Conservation (phyloP, 1,140 invertebrate species). For the Aphaenogaster ashmeadi region DNA sequence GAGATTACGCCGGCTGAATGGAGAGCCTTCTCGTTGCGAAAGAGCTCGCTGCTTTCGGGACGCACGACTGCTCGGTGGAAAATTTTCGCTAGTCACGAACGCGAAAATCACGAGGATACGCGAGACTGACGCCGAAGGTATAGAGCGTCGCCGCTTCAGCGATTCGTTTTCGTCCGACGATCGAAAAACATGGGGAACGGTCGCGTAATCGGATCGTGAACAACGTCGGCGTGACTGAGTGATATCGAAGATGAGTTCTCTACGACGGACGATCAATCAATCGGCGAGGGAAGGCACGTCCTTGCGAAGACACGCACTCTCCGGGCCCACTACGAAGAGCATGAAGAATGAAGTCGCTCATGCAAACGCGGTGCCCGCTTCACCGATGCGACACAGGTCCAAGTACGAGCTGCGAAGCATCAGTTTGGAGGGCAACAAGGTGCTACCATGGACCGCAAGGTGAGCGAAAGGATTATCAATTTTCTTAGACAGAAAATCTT, state of each 20-base stretch:
- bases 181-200: conserved; percentile 2
- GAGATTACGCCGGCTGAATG: conserved; percentile 44
- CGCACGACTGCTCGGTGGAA: background rate
- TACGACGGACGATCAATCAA: conserved; percentile 78
- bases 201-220: conserved; percentile 23
- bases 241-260: conserved; percentile 79
- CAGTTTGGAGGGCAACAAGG: conserved; percentile 86
- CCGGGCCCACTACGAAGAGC: conserved; percentile 79
- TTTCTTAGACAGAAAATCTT: background rate
- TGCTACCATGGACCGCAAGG: conserved; percentile 85
- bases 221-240: background rate
- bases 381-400: conserved; percentile 79
- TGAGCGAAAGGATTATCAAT: conserved; percentile 57
- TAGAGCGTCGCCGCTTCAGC: background rate
- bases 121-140: background rate
- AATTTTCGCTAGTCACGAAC: background rate
- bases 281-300: conserved; percentile 76
- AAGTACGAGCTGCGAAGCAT: conserved; percentile 86
- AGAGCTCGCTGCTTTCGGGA: background rate
- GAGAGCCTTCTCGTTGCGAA: background rate
- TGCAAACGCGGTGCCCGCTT: conserved; percentile 73
- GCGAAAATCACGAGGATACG: background rate
- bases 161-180: background rate
- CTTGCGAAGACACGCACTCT: conserved; percentile 79
- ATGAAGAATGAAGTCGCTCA: conserved; percentile 77